Evolutionary conservation across 2,888 invertebrate species (phyloP).

Genomic region (Eupithecia exiguata): DNA sequence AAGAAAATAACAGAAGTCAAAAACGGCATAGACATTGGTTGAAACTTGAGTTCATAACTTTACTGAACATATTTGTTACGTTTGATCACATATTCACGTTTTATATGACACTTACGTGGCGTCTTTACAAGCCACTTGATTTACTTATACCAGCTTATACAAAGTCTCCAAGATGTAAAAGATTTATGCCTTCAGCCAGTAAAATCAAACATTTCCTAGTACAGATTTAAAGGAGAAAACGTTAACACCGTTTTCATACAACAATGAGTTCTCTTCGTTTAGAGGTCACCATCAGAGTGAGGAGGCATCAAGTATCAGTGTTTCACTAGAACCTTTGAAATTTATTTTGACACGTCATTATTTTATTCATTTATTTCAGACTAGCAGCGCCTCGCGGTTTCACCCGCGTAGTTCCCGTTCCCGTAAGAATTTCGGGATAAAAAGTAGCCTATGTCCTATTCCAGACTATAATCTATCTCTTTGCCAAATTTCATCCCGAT

Average conservation of each 20-base stretch:
- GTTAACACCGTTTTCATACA: not conserved
- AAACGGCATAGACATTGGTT: not conserved
- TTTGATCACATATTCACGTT: not conserved
- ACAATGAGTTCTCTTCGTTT: too few relatives aligned
- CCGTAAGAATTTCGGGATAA: too few relatives aligned
- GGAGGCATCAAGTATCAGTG: too few relatives aligned
- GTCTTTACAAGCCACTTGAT: not conserved
- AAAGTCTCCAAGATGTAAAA: not conserved
- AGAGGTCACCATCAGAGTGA: too few relatives aligned
- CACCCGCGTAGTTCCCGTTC: too few relatives aligned
- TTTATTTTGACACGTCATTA: too few relatives aligned
- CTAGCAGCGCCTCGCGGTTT: too few relatives aligned
- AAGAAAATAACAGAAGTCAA: not conserved
- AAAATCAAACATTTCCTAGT: conserved; percentile 10
- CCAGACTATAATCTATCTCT: too few relatives aligned
- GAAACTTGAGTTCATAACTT: not conserved
- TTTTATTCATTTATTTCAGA: too few relatives aligned
- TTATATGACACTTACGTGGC: not conserved
- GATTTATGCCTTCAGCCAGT: not conserved
- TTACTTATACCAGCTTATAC: not conserved
- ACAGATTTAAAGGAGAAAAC: not conserved
- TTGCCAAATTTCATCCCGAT: too few relatives aligned
- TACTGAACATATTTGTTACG: not conserved
- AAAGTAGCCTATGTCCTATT: too few relatives aligned
- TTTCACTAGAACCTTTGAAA: too few relatives aligned